Conservation (phyloP, 2,113 vertebrate species). For the Dicrurus megarhynchus region DNA sequence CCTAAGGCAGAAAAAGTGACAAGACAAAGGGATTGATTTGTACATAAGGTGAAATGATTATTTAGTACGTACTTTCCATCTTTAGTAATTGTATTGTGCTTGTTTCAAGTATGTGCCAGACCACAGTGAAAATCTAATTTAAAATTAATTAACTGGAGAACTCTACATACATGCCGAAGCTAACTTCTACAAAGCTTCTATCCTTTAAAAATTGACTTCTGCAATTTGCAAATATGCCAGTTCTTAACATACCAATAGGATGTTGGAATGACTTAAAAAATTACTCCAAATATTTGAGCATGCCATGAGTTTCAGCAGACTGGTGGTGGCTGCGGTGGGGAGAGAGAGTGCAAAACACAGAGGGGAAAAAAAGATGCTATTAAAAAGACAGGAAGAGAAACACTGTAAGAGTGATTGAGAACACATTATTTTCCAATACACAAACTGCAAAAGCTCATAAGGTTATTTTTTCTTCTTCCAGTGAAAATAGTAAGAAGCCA, state of each 20-base stretch:
- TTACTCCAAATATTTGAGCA: not conserved
- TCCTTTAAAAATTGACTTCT: not conserved
- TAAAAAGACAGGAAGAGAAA: constrained; percentile 21
- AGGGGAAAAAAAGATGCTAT: not conserved
- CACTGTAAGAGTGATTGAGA: not conserved
- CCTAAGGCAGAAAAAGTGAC: not conserved
- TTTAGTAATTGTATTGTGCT: not conserved
- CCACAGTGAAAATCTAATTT: not conserved
- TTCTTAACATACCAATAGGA: not conserved
- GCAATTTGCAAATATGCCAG: not conserved
- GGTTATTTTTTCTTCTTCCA: not conserved
- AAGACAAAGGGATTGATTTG: not conserved
- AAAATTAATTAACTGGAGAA: constrained; percentile 17
- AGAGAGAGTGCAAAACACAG: not conserved
- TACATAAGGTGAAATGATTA: not conserved
- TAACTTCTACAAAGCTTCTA: not conserved
- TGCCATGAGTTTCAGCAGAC: not conserved
- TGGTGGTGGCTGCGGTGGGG: not conserved
- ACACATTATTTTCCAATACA: constrained; percentile 33
- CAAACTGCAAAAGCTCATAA: not conserved
- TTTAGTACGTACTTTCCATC: constrained; percentile 2
- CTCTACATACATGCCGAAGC: not conserved
- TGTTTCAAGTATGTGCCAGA: not conserved
- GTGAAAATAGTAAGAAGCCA: not conserved
- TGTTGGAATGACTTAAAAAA: not conserved